Evolutionary conservation across 2,888 invertebrate species (phyloP).

Genomic region (Tipula helvola): DNA sequence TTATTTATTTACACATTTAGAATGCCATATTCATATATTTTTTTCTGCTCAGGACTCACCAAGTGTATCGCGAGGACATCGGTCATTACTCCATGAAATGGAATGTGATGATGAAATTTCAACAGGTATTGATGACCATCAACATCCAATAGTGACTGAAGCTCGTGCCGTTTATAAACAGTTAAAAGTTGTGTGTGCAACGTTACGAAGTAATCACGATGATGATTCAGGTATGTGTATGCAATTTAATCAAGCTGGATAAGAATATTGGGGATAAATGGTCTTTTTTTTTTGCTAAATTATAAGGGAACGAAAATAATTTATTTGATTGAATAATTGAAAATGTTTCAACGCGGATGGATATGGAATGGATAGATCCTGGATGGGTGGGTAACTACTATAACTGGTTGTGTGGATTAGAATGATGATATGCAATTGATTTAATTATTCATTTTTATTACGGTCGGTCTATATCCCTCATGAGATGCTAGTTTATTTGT

Average conservation of each 20-base stretch:
- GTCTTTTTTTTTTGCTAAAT: background rate
- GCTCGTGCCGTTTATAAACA: constrained; percentile 61
- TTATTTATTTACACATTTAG: background rate
- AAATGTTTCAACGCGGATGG: background rate
- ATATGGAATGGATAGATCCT: background rate
- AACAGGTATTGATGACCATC: constrained; percentile 38
- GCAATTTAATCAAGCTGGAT: background rate
- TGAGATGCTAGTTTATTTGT: background rate
- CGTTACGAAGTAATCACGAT: constrained; percentile 62
- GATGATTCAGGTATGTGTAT: constrained; percentile 49
- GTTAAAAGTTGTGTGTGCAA: constrained; percentile 56
- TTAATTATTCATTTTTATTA: constrained; percentile 9
- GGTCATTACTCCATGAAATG: constrained; percentile 82
- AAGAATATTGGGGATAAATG: background rate
- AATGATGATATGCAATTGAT: background rate
- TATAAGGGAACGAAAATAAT: background rate
- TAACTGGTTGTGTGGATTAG: background rate
- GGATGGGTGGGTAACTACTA: background rate
- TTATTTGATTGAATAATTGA: constrained; percentile 4
- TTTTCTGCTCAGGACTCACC: constrained; percentile 13
- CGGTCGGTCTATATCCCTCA: background rate
- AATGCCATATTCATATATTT: background rate
- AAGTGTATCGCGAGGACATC: constrained; percentile 28
- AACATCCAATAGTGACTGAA: constrained; percentile 47
- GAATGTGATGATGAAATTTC: constrained; percentile 59